phyloP scores from a whole-genome alignment of 2,797 vertebrate genomes.

The Falco biarmicus region DNA sequence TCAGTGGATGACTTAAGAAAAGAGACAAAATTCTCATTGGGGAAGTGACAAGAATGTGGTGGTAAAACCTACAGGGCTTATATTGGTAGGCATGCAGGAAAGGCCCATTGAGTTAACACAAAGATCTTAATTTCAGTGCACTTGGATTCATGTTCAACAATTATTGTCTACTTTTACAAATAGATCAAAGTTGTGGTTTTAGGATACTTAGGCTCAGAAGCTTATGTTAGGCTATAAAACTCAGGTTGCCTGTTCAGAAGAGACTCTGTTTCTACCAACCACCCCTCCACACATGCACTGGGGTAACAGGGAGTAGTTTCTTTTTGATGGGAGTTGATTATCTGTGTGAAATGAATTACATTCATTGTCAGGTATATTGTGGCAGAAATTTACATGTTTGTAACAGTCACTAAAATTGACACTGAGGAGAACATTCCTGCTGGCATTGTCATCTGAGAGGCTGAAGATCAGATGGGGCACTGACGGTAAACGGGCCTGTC shows the following conservation, averaged over 20 bases:
- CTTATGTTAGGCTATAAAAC: background rate
- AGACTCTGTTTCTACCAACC: background rate
- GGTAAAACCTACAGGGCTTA: background rate
- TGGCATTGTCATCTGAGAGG: background rate
- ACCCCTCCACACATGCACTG: accelerated
- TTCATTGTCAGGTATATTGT: background rate
- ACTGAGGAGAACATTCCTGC: background rate
- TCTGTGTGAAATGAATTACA: background rate
- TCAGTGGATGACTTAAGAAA: background rate
- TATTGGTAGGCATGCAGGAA: background rate
- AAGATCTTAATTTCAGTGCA: background rate
- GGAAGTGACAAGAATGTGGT: background rate
- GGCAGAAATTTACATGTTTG: background rate
- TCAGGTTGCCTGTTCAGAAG: background rate
- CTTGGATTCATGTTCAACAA: background rate
- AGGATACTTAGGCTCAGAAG: background rate
- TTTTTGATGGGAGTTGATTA: background rate
- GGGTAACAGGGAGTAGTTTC: background rate
- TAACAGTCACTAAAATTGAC: background rate
- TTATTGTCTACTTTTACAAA: background rate
- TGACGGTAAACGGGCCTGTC: background rate
- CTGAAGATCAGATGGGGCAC: background rate
- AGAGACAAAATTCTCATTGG: background rate
- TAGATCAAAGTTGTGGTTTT: background rate
- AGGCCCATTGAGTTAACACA: background rate